A percentile compares a stretch with the other conserved stretches of the same genome.
phyloP scores from a whole-genome alignment of 2,888 invertebrate genomes.

The Drosophila affinis region DNA sequence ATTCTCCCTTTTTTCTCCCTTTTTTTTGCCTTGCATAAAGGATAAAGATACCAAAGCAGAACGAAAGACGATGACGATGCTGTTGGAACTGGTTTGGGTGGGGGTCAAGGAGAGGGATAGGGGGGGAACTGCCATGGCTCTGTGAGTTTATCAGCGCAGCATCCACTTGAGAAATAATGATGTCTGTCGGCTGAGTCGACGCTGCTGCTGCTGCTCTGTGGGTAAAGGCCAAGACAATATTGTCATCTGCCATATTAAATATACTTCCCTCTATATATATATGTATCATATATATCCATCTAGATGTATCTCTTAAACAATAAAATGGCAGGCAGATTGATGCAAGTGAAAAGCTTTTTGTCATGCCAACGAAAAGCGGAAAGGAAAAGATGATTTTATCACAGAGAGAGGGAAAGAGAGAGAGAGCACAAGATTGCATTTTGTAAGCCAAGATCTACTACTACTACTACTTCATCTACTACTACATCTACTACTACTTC shows the following conservation, averaged over 20 bases:
- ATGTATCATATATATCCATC: slow-evolving; percentile 3
- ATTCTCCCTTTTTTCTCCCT: slow-evolving; percentile 14
- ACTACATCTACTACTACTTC: too few species aligned
- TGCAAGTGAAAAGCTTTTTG: slow-evolving; percentile 17
- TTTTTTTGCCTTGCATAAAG: slow-evolving; percentile 75
- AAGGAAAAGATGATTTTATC: slow-evolving; percentile 21
- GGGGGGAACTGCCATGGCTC: slow-evolving; percentile 54
- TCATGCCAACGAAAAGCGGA: slow-evolving; percentile 29
- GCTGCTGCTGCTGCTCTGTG: slow-evolving; percentile 16
- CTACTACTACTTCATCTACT: too few species aligned
- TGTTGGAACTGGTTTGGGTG: slow-evolving; percentile 22
- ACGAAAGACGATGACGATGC: slow-evolving; percentile 43
- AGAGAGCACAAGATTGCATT: background rate
- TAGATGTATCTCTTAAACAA: slow-evolving; percentile 30
- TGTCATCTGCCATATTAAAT: slow-evolving; percentile 60
- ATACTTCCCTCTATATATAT: slow-evolving; percentile 14
- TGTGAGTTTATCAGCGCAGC: slow-evolving; percentile 72
- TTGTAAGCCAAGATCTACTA: too few species aligned
- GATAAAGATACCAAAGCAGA: slow-evolving; percentile 57
- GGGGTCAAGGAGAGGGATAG: slow-evolving; percentile 26
- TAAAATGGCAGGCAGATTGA: slow-evolving; percentile 13
- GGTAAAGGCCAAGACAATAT: slow-evolving; percentile 42
- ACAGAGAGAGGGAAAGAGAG: background rate
- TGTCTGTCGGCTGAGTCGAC: slow-evolving; percentile 56
- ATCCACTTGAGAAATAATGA: slow-evolving; percentile 72